Conservation (phyloP, 2,888 invertebrate genomes). For the Apotomis turbidana region DNA sequence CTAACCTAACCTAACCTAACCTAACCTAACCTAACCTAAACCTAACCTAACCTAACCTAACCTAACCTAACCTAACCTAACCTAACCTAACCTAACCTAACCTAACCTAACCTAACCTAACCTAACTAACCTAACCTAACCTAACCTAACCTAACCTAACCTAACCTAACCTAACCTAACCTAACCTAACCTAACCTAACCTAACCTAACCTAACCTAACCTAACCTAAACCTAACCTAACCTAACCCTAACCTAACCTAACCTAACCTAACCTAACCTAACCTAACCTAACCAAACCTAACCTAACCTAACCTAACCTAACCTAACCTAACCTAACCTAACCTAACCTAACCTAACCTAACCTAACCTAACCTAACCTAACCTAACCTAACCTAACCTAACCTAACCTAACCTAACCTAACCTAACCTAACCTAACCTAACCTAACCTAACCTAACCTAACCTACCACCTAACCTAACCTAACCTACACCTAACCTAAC, state of each 20-base stretch:
- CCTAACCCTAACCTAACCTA: no score
- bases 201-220: constrained; percentile 22
- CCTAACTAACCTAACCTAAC: constrained; percentile 22
- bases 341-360: constrained; percentile 22
- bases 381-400: constrained; percentile 22
- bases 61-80: constrained; percentile 22
- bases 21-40: no score
- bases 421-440: constrained; percentile 13
- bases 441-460: no score
- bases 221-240: constrained; percentile 17
- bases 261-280: constrained; percentile 22
- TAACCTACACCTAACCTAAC: no score
- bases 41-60: constrained; percentile 22
- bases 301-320: constrained; percentile 22
- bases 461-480: no score
- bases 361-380: constrained; percentile 22
- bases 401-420: constrained; percentile 16
- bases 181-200: no score
- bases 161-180: constrained; percentile 18
- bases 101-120: constrained; percentile 22
- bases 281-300: constrained; percentile 21
- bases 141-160: constrained; percentile 22
- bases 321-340: constrained; percentile 22
- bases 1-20: no score
- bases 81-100: constrained; percentile 22